Base-by-base conservation (phyloP, 2,888 invertebrate species). In the Pediacus dermestoides region DNA sequence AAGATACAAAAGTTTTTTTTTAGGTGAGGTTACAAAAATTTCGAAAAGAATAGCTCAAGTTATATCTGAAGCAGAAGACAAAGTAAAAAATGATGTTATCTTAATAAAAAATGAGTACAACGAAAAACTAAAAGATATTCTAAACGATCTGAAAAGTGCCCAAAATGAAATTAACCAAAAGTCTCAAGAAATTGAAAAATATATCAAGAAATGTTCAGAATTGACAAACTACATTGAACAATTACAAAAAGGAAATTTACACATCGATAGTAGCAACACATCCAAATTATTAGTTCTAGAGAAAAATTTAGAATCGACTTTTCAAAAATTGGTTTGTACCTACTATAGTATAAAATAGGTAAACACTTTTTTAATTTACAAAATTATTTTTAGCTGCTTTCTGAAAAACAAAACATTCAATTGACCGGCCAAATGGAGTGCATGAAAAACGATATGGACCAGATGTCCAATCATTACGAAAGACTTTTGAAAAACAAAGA, bases 121-220 rank as follows among this genome's bases (percentile, higher is more conserved):
- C 15, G 75, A 75, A 32, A 81, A 78, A 58, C 62, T 77, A 8
- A 68, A 77, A 30, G 75, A 74, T 30, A 74, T 80, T 68, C 54
- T 74, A 9, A 57, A 69, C 6, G 78, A 81, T 46, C 73, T 81
- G 7, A 73, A 73, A 50, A 73, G 73, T 46, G 54, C 77, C 9
- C 77, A 80, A 51, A 60, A 73, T 0, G 78, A 81, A 50, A 57
- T 81, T 18, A 72, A 75, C 11, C 73, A 76, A 40, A 81, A 80
- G 52, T 71, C 71, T 14, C 58, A 73, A 4, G 57, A 77, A 35
- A 48, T 78, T 1, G 78, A 80, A 48, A 75, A 74, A 59, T 61
- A 69, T 1, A 48, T 70, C 50, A 75, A 75, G 42, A 78, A 80
- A 55, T 73, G 70, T 34, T 72, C 73, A 66, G 59, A 76, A 25